Percentiles rank a stretch among this genome's conserved stretches.
These are phyloP conservation scores for Scatophagus argus DNA, from an alignment of 2,113 vertebrate species.

Conservation along the genomic window DNA sequence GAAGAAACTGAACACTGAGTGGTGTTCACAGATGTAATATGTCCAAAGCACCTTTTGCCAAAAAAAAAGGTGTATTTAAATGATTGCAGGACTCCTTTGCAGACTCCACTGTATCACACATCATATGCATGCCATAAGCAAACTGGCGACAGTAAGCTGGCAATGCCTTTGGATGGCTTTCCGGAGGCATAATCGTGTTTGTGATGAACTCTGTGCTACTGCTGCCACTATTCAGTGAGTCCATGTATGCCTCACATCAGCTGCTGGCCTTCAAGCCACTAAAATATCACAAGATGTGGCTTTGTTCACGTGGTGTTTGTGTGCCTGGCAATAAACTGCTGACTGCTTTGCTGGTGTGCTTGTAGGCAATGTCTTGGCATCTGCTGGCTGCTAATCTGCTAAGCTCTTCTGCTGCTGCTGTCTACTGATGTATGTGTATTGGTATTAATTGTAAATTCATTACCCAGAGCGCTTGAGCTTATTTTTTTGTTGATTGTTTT, in stretches of 20 bases:
- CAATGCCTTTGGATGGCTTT: slow-evolving; percentile 34
- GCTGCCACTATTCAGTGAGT: slow-evolving; percentile 20
- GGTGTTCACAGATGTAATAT: neutral
- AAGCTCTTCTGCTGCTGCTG: neutral
- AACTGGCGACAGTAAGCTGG: slow-evolving; percentile 15
- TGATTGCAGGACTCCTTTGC: neutral
- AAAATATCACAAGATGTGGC: slow-evolving; percentile 34
- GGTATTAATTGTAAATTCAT: slow-evolving; percentile 39
- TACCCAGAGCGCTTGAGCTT: slow-evolving; percentile 4
- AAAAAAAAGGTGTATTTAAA: neutral
- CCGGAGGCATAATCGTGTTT: slow-evolving; percentile 49
- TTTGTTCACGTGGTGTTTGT: slow-evolving; percentile 42
- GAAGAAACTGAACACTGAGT: neutral
- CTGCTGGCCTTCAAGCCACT: slow-evolving; percentile 26
- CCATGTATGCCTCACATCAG: slow-evolving; percentile 42
- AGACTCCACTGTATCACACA: neutral
- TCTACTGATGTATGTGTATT: neutral
- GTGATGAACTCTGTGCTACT: slow-evolving; percentile 13
- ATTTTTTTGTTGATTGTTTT: slow-evolving; percentile 1
- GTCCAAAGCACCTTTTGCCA: neutral
- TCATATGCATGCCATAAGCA: slow-evolving; percentile 41
- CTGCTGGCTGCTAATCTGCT: slow-evolving; percentile 37
- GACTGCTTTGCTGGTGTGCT: slow-evolving; percentile 36
- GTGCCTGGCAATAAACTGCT: slow-evolving; percentile 34
- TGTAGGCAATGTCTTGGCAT: slow-evolving; percentile 55